Evolutionary conservation across 2,113 vertebrate species (phyloP), one percentile per base, ranked within the genome.

Genomic region (Engystomops pustulosus): DNA sequence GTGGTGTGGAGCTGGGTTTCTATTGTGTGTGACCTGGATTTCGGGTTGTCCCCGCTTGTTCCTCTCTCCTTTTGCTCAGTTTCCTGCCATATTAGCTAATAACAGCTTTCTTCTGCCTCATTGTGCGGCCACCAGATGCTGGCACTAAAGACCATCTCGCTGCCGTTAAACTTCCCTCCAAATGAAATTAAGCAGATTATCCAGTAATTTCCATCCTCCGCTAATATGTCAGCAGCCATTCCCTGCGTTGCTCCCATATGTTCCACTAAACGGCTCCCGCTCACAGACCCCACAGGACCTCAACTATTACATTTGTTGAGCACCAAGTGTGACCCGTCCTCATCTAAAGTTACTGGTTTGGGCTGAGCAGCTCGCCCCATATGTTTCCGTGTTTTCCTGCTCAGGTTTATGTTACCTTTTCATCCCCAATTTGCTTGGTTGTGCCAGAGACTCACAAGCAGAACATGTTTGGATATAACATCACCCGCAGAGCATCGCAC

Each of bases 161-260:
- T 68, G 8, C 78, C 70, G 55, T 85, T 75, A 81, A 80, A 55
- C 41, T 76, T 87, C 85, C 84, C 87, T 85, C 86, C 67, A 80
- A 17, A 45, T 45, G 85, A 70, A n/a, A 87, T 49, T 79, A 88
- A 4, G 51, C 0, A 1, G 1, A 5, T 17, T 0, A 83, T 62
- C 36, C 53, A 77, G 81, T 41, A 27, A 53, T 77, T 38, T 77
- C 30, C 72, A 60, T 65, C 44, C 58, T 32, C 58, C 27, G 58
- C 41, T 84, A 75, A 76, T 84, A 68, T 65, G 58, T 18, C 1
- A 30, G 2, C 4, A 60, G 58, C 69, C 62, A 83, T 58, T 0
- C 23, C 49, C 34, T 17, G n/a, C 38, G 32, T 34, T 51, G 23
- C 77, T 69, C 86, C 90, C 91, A 87, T 89, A 85, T 90, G 90